A percentile compares a stretch with the other conserved stretches of the same genome.
phyloP scores from a whole-genome alignment of 2,888 invertebrate genomes.

The Macaria notata region DNA sequence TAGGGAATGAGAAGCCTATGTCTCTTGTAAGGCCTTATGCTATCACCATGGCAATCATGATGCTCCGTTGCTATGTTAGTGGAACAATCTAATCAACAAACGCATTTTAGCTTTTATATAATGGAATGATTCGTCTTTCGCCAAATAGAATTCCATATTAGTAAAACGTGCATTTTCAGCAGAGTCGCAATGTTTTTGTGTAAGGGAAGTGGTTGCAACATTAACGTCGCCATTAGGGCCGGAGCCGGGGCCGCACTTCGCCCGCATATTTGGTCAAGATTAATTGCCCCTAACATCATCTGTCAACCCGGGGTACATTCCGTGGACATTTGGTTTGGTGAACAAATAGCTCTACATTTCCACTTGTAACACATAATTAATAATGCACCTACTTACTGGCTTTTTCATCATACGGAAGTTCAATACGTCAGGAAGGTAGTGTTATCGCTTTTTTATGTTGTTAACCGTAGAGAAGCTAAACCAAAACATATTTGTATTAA shows the following conservation, averaged over 20 bases:
- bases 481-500: not conserved
- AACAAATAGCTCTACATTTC: slow-evolving; percentile 65
- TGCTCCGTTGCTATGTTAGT: no score
- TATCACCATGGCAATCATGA: no score
- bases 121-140: no score
- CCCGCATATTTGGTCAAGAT: slow-evolving; percentile 79
- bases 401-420: not conserved
- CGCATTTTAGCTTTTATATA: no score
- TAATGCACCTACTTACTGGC: slow-evolving; percentile 17
- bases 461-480: not conserved
- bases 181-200: slow-evolving; percentile 15
- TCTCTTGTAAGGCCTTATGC: no score
- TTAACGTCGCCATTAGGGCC: slow-evolving; percentile 59
- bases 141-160: no score
- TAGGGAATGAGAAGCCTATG: no score
- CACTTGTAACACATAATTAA: slow-evolving; percentile 30
- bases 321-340: slow-evolving; percentile 68
- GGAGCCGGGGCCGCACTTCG: slow-evolving; percentile 61
- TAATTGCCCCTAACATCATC: slow-evolving; percentile 77
- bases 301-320: slow-evolving; percentile 69
- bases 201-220: slow-evolving; percentile 34
- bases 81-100: no score
- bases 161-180: no score
- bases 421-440: no score
- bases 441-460: not conserved